phyloP scores from a whole-genome alignment of 2,797 vertebrate species.

The Phataginus tricuspis region DNA sequence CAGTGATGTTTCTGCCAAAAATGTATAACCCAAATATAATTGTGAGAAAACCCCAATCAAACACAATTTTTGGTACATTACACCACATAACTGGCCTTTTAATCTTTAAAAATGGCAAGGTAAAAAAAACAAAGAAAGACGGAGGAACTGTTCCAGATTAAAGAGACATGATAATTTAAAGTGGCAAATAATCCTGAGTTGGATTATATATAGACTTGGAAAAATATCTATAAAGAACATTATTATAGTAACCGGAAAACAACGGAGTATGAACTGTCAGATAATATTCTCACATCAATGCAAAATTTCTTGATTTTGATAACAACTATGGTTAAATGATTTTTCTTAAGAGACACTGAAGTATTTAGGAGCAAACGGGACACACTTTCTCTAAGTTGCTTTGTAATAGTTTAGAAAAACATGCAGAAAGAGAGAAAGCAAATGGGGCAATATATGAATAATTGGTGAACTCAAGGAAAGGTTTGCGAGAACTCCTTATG shows the following conservation, averaged over 20 bases:
- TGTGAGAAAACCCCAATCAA: neutral
- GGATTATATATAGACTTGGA: neutral
- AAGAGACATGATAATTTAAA: neutral
- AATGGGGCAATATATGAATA: neutral
- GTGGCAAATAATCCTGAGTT: neutral
- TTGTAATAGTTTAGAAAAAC: neutral
- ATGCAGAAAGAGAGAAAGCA: neutral
- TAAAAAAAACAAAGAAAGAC: neutral
- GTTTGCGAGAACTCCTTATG: neutral
- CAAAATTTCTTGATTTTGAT: constrained; percentile 23
- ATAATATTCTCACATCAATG: neutral
- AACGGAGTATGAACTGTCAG: neutral
- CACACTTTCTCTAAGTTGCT: neutral
- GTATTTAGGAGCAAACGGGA: neutral
- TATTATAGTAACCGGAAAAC: neutral
- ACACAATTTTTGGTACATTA: neutral
- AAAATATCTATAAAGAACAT: neutral
- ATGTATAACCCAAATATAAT: neutral
- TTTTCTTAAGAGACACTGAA: neutral
- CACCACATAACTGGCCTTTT: neutral
- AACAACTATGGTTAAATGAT: neutral
- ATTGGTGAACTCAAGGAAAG: neutral
- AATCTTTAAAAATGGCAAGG: neutral
- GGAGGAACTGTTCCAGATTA: neutral
- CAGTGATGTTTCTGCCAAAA: neutral